Evolutionary conservation across 2,113 vertebrate species (phyloP), one percentile per base, ranked within the genome.

Genomic region (Macquaria ambigua): DNA sequence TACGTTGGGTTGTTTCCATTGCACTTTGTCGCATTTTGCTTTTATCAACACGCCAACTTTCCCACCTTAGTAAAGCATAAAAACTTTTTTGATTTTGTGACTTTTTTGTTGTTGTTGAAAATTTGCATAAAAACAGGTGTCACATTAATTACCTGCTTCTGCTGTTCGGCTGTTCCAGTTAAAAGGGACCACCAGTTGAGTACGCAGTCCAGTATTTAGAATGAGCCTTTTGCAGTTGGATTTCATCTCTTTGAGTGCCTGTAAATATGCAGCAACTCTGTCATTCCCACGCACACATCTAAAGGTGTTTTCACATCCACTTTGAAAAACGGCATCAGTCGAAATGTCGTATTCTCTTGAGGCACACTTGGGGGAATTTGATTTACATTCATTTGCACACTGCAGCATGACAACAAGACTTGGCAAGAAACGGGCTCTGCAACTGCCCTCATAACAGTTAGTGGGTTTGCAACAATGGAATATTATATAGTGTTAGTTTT

Each of bases 351-450:
- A 76, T 55, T 61, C 77, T 72, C 74, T 8, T 4, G 62, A 72
- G 82, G n/a, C 73, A 48, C 37, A 58, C 62, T 84, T 84, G 34
- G 25, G 50, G 41, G 74, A 77, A 76, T 87, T 66, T 81, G 77
- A 90, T 89, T 91, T 87, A 67, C 62, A 84, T 79, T 64, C 5
- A 86, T 93, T 84, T 31, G 69, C 67, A 83, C 74, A 83, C 74
- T 87, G 85, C 87, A 89, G 82, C 67, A 71, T 0, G 2, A 48
- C 53, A 39, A 34, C 81, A 81, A 76, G 61, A 81, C 83, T 85
- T 89, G 79, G 83, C 90, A 83, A 6, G 83, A 61, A 25, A 50
- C 8, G 10, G 14, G 66, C 43, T 76, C 59, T 84, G 62, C 69
- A 53, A 59, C 39, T 15, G 31, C 56, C 68, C 62, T 41, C 28